Conservation (phyloP, 2,113 vertebrate species). For the Thalassoma bifasciatum region DNA sequence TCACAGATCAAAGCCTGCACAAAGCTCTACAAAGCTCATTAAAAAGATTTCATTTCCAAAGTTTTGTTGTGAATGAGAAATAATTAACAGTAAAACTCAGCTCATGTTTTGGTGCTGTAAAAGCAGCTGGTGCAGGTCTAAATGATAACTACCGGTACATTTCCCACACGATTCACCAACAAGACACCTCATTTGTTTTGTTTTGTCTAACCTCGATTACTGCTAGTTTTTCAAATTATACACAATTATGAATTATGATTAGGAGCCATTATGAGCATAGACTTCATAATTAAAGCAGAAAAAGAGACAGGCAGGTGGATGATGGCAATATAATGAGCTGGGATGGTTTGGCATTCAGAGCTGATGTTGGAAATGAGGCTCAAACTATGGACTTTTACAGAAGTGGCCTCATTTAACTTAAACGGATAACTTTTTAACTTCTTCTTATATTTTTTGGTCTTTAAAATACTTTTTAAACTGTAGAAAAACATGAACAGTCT, state of each 20-base stretch:
- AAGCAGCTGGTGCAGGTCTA: slow-evolving; percentile 4
- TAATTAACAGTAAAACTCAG: not conserved
- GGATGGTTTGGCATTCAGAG: not conserved
- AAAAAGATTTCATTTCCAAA: not conserved
- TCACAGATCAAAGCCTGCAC: not conserved
- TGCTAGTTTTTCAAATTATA: slow-evolving; percentile 30
- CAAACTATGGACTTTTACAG: slow-evolving; percentile 24
- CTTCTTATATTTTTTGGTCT: no score
- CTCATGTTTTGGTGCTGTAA: not conserved
- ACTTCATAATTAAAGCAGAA: slow-evolving; percentile 12
- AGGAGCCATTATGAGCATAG: not conserved
- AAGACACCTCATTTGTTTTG: not conserved
- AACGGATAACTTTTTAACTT: no score
- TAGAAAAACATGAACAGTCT: no score
- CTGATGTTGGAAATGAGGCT: not conserved
- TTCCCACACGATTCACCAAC: not conserved
- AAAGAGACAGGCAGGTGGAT: not conserved
- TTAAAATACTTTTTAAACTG: no score
- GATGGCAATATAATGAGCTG: not conserved
- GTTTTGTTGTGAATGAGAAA: slow-evolving; percentile 10
- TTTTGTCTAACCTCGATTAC: slow-evolving; percentile 4
- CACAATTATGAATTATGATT: slow-evolving; percentile 15
- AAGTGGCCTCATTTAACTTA: not conserved
- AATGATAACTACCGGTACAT: slow-evolving; percentile 3
- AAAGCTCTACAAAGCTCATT: not conserved